Evolutionary conservation across 2,113 vertebrate genomes (phyloP).

Genomic region (Coryphaenoides rupestris): DNA sequence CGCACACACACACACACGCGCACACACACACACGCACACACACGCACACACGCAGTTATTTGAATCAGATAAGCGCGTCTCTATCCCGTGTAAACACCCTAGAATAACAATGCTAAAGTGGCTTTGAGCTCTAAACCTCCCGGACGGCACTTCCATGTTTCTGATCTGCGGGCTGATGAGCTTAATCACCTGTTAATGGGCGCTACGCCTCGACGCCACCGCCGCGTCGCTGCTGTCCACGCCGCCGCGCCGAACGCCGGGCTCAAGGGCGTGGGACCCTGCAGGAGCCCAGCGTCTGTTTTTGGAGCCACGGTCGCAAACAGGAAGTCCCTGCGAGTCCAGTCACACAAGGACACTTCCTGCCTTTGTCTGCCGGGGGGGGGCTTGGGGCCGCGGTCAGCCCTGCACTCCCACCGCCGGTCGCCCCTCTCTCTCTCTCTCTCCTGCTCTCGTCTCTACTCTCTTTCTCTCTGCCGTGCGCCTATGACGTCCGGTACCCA

Average conservation of each 20-base stretch:
- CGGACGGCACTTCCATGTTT: no score
- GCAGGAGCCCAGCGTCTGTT: conserved; percentile 58
- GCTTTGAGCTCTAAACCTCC: no score
- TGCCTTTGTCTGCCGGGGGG: conserved; percentile 69
- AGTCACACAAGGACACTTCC: conserved; percentile 72
- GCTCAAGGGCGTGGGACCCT: conserved; percentile 5
- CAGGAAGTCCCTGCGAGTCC: conserved; percentile 71
- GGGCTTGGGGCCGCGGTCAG: conserved; percentile 34
- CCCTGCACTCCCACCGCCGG: conserved; percentile 13
- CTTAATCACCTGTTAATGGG: conserved; percentile 11
- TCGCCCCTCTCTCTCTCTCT: no score
- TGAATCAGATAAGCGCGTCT: no score
- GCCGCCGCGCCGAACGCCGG: conserved; percentile 41
- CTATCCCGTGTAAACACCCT: no score
- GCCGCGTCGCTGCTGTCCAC: conserved; percentile 57
- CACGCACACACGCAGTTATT: no score
- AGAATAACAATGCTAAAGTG: no score
- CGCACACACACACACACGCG: no score
- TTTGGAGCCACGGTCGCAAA: conserved; percentile 74
- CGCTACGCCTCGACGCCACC: conserved; percentile 18
- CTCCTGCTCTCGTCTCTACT: no score
- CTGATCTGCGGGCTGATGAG: background rate
- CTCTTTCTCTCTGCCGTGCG: no score
- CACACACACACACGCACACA: no score
- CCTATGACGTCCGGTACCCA: no score